Conservation (phyloP, 2,797 vertebrate genomes). For the Peromyscus melanophrys region DNA sequence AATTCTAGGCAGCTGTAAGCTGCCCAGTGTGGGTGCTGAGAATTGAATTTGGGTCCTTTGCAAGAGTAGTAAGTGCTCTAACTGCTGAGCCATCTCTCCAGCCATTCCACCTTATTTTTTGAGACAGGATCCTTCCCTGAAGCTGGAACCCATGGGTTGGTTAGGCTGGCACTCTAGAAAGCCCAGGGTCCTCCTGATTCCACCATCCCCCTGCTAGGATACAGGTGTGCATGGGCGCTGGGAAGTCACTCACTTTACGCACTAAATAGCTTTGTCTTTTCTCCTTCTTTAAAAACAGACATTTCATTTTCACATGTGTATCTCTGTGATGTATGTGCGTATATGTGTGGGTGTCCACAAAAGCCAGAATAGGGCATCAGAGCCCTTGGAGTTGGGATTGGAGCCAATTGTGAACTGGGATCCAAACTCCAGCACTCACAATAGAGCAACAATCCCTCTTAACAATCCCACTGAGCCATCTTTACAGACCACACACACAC, state of each 20-base stretch:
- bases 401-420: neutral
- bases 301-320: neutral
- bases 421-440: neutral
- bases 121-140: neutral
- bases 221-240: too few relatives aligned
- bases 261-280: neutral
- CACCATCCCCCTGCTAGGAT: neutral
- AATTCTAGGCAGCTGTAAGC: neutral
- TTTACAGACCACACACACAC: neutral
- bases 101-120: neutral
- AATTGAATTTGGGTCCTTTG: neutral
- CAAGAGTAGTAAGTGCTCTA: neutral
- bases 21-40: neutral
- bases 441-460: neutral
- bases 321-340: neutral
- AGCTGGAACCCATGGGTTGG: neutral
- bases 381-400: neutral
- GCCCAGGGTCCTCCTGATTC: neutral
- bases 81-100: neutral
- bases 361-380: neutral
- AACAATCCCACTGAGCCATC: neutral
- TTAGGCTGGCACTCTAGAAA: neutral
- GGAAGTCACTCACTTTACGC: neutral
- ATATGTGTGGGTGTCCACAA: neutral
- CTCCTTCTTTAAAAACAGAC: neutral